These are phyloP conservation scores for Notothenia coriiceps DNA, from an alignment of 2,113 vertebrate genomes.

Conservation along the genomic window DNA sequence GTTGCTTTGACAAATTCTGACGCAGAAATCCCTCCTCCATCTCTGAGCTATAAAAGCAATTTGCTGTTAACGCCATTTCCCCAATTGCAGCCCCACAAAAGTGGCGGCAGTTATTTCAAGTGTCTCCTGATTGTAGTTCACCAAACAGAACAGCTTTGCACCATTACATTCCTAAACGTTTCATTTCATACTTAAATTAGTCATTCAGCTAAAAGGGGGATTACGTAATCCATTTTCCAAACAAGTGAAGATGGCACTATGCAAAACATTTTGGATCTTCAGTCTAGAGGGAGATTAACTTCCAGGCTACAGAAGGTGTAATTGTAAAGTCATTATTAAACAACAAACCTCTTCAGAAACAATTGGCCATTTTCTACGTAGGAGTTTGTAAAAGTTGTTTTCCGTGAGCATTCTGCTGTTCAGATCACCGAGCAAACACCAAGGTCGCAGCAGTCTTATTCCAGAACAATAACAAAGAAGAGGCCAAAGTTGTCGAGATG, in stretches of 20 bases:
- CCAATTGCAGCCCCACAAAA: slow-evolving; percentile 17
- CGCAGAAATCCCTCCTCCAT: slow-evolving; percentile 10
- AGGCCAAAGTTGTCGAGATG: slow-evolving; percentile 6
- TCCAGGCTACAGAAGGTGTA: background rate
- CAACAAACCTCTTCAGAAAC: background rate
- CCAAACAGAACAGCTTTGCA: slow-evolving; percentile 25
- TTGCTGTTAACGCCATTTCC: slow-evolving; percentile 38
- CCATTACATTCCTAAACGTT: slow-evolving; percentile 14
- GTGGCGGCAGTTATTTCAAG: slow-evolving; percentile 27
- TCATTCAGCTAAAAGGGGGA: background rate
- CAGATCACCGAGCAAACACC: background rate
- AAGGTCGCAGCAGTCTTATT: slow-evolving; percentile 5
- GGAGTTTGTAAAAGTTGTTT: background rate
- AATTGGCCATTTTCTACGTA: background rate
- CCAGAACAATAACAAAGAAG: slow-evolving; percentile 20
- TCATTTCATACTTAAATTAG: slow-evolving; percentile 2
- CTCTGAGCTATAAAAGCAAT: slow-evolving; percentile 26
- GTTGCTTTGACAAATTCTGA: slow-evolving; percentile 39
- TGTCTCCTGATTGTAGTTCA: slow-evolving; percentile 29
- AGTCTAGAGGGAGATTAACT: slow-evolving; percentile 4
- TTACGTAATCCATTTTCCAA: slow-evolving; percentile 17
- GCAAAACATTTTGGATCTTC: background rate
- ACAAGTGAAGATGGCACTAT: background rate
- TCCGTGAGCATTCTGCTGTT: background rate
- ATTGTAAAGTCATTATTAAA: slow-evolving; percentile 12